Conservation (phyloP, 2,888 invertebrate genomes). For the Noctua fimbriata region DNA sequence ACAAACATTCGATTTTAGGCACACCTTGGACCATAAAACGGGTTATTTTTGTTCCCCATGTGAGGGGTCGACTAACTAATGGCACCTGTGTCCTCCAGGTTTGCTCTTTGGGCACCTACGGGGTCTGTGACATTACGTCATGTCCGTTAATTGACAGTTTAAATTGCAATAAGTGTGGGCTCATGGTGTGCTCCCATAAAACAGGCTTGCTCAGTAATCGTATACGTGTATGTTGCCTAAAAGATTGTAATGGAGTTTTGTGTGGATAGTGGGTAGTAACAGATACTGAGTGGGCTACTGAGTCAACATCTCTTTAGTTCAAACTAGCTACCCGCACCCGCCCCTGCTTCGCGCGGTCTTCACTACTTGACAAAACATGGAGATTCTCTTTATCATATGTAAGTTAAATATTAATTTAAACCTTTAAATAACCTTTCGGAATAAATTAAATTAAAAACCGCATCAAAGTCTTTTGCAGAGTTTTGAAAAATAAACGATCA, state of each 20-base stretch:
- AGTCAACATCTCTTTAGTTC: slow-evolving; percentile 18
- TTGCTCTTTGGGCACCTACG: not conserved
- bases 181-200: slow-evolving; percentile 21
- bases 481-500: not conserved
- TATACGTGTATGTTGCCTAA: slow-evolving; percentile 48
- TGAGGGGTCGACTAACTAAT: slow-evolving; percentile 25
- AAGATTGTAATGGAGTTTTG: slow-evolving; percentile 52
- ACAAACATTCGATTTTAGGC: slow-evolving; percentile 4
- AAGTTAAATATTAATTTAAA: not conserved
- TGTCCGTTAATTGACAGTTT: slow-evolving; percentile 40
- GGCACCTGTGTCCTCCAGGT: slow-evolving; percentile 20
- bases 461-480: not conserved
- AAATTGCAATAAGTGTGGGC: slow-evolving; percentile 28
- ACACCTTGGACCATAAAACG: slow-evolving; percentile 19
- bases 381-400: not conserved
- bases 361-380: not conserved
- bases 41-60: slow-evolving; percentile 9
- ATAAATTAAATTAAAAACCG: not conserved
- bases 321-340: not conserved
- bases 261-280: slow-evolving; percentile 43
- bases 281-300: slow-evolving; percentile 21
- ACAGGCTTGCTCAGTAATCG: slow-evolving; percentile 44
- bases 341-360: not conserved
- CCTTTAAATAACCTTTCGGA: not conserved
- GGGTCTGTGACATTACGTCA: slow-evolving; percentile 34